These are phyloP conservation scores for Strix uralensis DNA, from an alignment of 2,113 vertebrate genomes.

Conservation along the genomic window DNA sequence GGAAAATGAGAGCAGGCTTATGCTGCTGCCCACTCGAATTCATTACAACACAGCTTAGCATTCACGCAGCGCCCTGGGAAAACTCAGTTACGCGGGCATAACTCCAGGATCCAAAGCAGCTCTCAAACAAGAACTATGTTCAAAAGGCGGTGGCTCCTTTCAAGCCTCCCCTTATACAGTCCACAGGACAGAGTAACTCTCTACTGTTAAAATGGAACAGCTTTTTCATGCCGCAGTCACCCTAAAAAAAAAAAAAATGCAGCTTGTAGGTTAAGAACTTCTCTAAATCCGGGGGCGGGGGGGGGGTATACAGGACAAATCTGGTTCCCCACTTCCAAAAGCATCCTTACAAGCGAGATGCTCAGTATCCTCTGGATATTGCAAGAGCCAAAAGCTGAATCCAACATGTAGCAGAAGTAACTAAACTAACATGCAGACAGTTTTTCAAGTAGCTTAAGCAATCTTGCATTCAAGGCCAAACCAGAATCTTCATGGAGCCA, in stretches of 20 bases:
- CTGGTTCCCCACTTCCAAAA: neutral
- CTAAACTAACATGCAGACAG: neutral
- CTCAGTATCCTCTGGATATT: neutral
- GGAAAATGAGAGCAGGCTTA: conserved; percentile 36
- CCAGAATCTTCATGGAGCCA: neutral
- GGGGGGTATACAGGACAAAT: neutral
- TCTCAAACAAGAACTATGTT: neutral
- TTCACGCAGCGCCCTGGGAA: conserved; percentile 49
- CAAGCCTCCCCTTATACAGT: neutral
- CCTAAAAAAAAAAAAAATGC: neutral
- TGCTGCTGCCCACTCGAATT: conserved; percentile 33
- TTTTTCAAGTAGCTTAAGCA: neutral
- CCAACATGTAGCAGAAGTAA: neutral
- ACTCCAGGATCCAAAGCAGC: conserved; percentile 41
- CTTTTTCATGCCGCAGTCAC: neutral
- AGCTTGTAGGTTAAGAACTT: neutral
- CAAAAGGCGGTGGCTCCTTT: neutral
- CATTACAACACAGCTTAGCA: conserved; percentile 34
- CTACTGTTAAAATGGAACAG: neutral
- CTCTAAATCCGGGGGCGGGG: neutral
- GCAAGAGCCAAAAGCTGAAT: neutral
- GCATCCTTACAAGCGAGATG: neutral
- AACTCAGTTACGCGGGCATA: neutral
- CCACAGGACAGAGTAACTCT: neutral
- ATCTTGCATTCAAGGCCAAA: neutral